Conservation (phyloP, 2,888 invertebrate genomes). For the Amblyjoppa proteus region DNA sequence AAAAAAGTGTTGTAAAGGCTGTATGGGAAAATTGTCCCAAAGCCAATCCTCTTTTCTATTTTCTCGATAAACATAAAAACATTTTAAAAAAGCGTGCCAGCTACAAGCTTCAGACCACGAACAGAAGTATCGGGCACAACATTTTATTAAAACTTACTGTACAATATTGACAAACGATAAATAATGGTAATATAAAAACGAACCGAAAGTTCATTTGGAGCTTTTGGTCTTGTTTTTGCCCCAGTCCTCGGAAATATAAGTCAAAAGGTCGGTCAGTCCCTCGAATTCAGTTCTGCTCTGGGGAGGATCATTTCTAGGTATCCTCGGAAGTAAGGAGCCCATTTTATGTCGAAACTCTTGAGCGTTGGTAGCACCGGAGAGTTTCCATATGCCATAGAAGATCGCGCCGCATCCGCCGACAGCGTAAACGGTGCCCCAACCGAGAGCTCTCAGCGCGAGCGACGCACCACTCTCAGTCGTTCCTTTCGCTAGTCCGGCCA, state of each 20-base stretch:
- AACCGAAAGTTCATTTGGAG: conserved; percentile 43
- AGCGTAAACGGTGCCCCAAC: conserved; percentile 95
- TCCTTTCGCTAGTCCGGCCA: conserved; percentile 87
- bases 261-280: conserved; percentile 93
- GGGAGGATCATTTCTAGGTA: conserved; percentile 92
- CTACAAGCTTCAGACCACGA: too few species aligned
- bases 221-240: conserved; percentile 69
- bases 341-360: conserved; percentile 93
- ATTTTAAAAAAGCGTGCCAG: too few species aligned
- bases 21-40: too few species aligned
- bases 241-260: conserved; percentile 87
- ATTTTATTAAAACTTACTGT: conserved; percentile 56
- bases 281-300: conserved; percentile 95
- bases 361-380: conserved; percentile 94
- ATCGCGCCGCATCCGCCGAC: conserved; percentile 93
- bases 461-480: conserved; percentile 91
- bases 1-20: too few species aligned
- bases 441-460: conserved; percentile 93
- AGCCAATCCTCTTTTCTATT: too few species aligned
- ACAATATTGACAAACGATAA: conserved; percentile 26
- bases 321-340: conserved; percentile 91
- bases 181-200: conserved; percentile 27
- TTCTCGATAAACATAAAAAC: too few species aligned
- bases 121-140: neutral
- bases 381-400: conserved; percentile 94